These are phyloP conservation scores for Huso huso DNA, from an alignment of 2,797 vertebrate species.

Conservation along the genomic window DNA sequence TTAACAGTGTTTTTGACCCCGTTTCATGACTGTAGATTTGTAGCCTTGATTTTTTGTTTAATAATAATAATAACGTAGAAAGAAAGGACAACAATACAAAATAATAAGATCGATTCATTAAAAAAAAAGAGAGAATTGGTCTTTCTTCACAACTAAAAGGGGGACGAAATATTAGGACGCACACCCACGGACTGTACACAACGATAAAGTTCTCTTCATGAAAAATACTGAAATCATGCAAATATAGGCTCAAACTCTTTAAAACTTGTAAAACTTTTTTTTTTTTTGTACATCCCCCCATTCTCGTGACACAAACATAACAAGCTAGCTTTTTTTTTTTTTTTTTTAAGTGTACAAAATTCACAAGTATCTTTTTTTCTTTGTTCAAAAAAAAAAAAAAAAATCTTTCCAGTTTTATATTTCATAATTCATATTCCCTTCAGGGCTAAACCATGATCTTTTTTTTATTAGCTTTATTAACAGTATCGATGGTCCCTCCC, in stretches of 20 bases:
- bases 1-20: no score
- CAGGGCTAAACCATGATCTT: background rate
- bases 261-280: slow-evolving; percentile 39
- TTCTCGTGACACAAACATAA: slow-evolving; percentile 49
- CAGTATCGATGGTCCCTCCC: no score
- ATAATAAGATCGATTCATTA: slow-evolving; percentile 38
- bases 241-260: slow-evolving; percentile 63
- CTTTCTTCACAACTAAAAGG: slow-evolving; percentile 42
- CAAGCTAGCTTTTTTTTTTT: slow-evolving; percentile 54
- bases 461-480: no score
- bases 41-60: background rate
- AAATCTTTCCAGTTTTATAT: slow-evolving; percentile 33
- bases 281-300: slow-evolving; percentile 45
- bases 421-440: slow-evolving; percentile 29
- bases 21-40: no score
- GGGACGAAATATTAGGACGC: slow-evolving; percentile 41
- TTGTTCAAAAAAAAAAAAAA: slow-evolving; percentile 16
- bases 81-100: slow-evolving; percentile 26
- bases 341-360: slow-evolving; percentile 65
- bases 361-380: slow-evolving; percentile 57
- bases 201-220: slow-evolving; percentile 52
- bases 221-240: slow-evolving; percentile 75
- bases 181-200: slow-evolving; percentile 56
- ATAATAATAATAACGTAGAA: slow-evolving; percentile 3
- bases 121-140: slow-evolving; percentile 35